Conservation (phyloP, 2,888 invertebrate genomes). For the Hylaea fasciaria region DNA sequence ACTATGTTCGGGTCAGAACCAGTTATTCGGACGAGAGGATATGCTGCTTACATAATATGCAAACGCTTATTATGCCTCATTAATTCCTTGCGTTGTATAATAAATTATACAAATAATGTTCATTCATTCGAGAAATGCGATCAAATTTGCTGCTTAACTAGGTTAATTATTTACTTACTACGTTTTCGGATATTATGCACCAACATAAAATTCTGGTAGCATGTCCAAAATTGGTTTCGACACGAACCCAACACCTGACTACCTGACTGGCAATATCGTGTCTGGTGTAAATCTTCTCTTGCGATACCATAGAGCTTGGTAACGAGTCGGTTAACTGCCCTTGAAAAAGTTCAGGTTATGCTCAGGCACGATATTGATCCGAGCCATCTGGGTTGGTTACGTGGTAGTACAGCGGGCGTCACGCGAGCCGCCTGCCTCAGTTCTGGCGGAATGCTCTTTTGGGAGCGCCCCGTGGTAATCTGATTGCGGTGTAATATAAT, state of each 20-base stretch:
- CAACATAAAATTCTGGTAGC: conserved; percentile 12
- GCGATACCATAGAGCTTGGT: conserved; percentile 19
- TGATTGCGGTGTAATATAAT: conserved; percentile 37
- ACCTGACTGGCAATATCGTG: conserved; percentile 21
- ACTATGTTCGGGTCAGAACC: conserved; percentile 38
- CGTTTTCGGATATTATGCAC: conserved; percentile 4
- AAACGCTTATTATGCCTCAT: conserved; percentile 34
- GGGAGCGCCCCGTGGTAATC: conserved; percentile 55
- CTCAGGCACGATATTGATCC: conserved; percentile 64
- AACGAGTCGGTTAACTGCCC: conserved; percentile 46
- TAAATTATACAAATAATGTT: conserved; percentile 28
- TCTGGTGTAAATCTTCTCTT: conserved; percentile 16
- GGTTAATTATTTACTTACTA: conserved; percentile 9
- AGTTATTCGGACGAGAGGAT: conserved; percentile 40
- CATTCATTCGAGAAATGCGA: conserved; percentile 22
- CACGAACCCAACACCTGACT: conserved; percentile 23
- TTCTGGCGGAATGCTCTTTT: conserved; percentile 56
- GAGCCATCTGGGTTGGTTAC: conserved; percentile 55
- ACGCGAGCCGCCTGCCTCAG: conserved; percentile 63
- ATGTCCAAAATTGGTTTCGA: conserved; percentile 17
- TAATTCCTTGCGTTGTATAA: conserved; percentile 16
- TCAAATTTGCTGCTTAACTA: conserved; percentile 11
- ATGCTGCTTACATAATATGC: conserved; percentile 38
- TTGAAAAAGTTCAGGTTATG: conserved; percentile 58
- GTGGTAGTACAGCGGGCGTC: conserved; percentile 59